phyloP scores from a whole-genome alignment of 1,140 invertebrate genomes.

The Zophobas atratus region DNA sequence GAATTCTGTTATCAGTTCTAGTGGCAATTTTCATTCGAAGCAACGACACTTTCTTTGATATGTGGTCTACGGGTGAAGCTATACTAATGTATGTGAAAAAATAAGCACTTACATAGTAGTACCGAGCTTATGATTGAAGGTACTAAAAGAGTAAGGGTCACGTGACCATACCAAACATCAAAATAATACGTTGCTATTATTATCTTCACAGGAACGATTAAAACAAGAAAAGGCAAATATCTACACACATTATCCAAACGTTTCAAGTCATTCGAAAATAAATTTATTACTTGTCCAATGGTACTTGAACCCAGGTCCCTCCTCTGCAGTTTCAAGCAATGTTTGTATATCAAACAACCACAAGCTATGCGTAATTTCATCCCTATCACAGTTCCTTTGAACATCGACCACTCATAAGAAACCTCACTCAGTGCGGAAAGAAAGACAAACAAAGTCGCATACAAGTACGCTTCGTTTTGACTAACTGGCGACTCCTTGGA shows the following conservation, averaged over 20 bases:
- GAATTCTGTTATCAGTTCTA: conserved; percentile 16
- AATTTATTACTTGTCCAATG: conserved; percentile 87
- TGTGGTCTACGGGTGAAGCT: neutral
- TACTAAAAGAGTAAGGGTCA: neutral
- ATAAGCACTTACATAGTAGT: neutral
- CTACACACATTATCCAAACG: conserved; percentile 72
- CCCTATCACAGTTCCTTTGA: conserved; percentile 76
- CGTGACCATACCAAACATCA: neutral
- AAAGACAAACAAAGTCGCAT: conserved; percentile 67
- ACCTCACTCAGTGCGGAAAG: conserved; percentile 63
- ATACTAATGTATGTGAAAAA: neutral
- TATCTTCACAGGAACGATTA: neutral
- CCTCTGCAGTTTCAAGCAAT: conserved; percentile 75
- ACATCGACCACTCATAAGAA: conserved; percentile 74
- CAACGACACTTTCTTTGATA: neutral
- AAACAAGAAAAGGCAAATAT: neutral
- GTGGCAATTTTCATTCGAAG: neutral
- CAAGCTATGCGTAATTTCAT: conserved; percentile 85
- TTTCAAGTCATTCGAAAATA: conserved; percentile 87
- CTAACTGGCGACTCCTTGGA: too few relatives aligned
- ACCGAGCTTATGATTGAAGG: neutral
- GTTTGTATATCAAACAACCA: conserved; percentile 88
- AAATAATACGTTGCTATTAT: neutral
- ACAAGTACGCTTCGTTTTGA: conserved; percentile 75
- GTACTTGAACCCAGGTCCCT: conserved; percentile 84